Conservation (phyloP, 2,888 invertebrate genomes). For the Sepiola atlantica region DNA sequence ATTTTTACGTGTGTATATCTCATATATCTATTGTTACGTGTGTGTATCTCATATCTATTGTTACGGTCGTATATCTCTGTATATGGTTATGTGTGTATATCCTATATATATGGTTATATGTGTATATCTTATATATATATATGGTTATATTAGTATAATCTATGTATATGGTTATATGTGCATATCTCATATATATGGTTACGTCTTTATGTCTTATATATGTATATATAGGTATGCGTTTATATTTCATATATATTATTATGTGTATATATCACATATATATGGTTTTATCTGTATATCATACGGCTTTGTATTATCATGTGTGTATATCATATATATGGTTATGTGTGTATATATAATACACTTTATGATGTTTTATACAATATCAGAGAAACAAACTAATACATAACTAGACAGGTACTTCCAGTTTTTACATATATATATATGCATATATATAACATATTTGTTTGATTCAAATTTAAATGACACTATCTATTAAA, state of each 20-base stretch:
- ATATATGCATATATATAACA: background rate
- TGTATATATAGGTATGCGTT: background rate
- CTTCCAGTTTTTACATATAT: background rate
- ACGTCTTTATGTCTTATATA: no score
- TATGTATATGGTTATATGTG: background rate
- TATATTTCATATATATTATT: background rate
- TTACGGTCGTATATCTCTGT: no score
- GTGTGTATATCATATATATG: background rate
- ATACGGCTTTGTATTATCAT: no score
- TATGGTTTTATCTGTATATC: background rate
- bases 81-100: no score
- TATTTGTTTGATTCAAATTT: background rate
- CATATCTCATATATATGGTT: no score
- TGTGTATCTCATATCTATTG: background rate
- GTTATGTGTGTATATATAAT: background rate
- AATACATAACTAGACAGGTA: no score
- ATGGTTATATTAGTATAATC: no score
- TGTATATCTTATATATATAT: no score
- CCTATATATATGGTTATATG: no score
- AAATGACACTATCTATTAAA: background rate
- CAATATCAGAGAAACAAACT: no score
- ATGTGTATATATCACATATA: background rate
- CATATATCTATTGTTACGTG: background rate
- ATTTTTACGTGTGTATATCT: no score
- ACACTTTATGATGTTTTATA: no score